Evolutionary conservation across 1,140 invertebrate species (phyloP), one percentile per base, ranked within the genome.

Genomic region (Cherax destructor): DNA sequence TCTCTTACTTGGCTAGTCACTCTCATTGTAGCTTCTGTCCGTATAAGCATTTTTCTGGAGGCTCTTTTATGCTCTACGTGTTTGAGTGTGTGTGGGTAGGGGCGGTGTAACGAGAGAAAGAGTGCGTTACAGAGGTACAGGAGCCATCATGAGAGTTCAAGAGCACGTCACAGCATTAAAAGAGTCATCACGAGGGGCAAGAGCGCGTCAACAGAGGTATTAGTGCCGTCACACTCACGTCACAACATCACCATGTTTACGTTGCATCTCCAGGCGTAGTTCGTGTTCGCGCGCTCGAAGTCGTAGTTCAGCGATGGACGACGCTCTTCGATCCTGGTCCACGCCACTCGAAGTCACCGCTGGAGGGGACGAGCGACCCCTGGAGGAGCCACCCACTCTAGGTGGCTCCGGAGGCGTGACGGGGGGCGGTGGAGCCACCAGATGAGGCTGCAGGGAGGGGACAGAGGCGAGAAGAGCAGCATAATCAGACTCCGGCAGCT

Each of bases 231-330:
- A 6, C 7, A 16, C 56, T 91, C 88, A 91, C 16, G 88, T 91
- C 24, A 91, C 83, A 5, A 91, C 88, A 50, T 97, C 97, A 56
- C 96, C 97, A 93, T 97, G 97, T 94, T 98, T 97, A 74, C 97
- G 95, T 61, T 97, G 93, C 96, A 98, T 96, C 94, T 98, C 97
- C 93, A 98, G 95, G 93, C 97, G 96, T 9, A 98, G 94, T 94
- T 98, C 98, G 94, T 99, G 98, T 94, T 99, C 98, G 13, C 98
- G 95, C 1, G 98, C 98, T 92, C 98, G 98, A 61, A 98, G 95
- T 86, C 98, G 95, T 7, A 99, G 95, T 76, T 93, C 93, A 13
- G 93, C 93, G 56, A 93, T 92, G 65, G 92, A 93, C 49, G 93
- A 92, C 13, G 92, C 88, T 24, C 92, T 87, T 11, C 92, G 83